A percentile compares a stretch with the other conserved stretches of the same genome.
Evolutionary conservation across 2,888 invertebrate genomes (phyloP).

Genomic region (Plebejus melissa): DNA sequence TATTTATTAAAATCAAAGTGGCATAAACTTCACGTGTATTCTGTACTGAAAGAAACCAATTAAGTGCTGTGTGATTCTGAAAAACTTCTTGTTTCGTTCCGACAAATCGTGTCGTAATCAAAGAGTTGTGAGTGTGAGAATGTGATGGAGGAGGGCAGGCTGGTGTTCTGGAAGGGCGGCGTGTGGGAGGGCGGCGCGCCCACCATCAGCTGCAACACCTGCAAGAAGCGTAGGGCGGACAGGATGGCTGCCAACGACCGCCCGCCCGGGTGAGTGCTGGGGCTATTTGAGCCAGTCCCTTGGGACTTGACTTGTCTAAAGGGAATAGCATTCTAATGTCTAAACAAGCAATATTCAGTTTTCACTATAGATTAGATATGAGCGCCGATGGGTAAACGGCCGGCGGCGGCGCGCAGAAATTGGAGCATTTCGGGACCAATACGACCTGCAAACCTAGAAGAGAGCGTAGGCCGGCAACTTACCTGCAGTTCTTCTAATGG

Average conservation of each 20-base stretch:
- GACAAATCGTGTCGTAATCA: background rate
- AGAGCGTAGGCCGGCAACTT: too few relatives aligned
- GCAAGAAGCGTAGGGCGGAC: constrained; percentile 68
- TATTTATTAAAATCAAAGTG: too few relatives aligned
- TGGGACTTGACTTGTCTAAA: background rate
- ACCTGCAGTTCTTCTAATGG: too few relatives aligned
- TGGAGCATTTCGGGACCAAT: too few relatives aligned
- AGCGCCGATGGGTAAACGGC: too few relatives aligned
- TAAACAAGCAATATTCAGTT: too few relatives aligned
- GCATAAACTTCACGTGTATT: too few relatives aligned
- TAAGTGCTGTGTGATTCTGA: background rate
- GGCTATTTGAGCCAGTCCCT: background rate
- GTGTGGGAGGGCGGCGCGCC: constrained; percentile 70
- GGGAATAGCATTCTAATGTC: background rate
- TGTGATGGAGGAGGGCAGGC: constrained; percentile 69
- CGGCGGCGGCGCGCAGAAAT: too few relatives aligned
- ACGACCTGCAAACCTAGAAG: too few relatives aligned
- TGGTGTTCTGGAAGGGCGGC: constrained; percentile 71
- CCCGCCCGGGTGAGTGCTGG: constrained; percentile 59
- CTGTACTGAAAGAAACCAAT: background rate
- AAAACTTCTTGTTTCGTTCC: background rate
- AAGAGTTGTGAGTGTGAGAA: constrained; percentile 38
- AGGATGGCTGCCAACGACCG: constrained; percentile 65
- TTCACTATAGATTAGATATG: too few relatives aligned
- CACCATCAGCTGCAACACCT: constrained; percentile 66